Base-by-base conservation (phyloP, 2,888 invertebrate species). In the Sarcophaga rosellei region DNA sequence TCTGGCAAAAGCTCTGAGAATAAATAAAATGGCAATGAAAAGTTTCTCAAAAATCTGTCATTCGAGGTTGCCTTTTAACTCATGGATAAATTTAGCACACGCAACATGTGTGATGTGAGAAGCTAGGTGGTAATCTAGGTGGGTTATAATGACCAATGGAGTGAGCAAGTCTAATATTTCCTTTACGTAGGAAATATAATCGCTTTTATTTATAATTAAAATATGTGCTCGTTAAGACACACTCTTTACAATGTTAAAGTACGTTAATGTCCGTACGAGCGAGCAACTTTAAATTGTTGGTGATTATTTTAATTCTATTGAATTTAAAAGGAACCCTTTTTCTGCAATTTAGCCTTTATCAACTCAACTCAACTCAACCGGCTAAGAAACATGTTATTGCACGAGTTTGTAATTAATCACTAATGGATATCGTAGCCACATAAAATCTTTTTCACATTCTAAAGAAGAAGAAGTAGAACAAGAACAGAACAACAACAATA, bases 321-420 rank as follows among this genome's bases (percentile, higher is more conserved):
- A 81, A 68, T 61, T 15, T 25, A 17, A 65, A 69, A 53, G 59
- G 23, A 75, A 23, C 57, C 74, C 45, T 84, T 79, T 74, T 25
- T 17, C 25, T 25, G 62, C 15, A 20, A 62, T 4, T 23, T 35
- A 59, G 15, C 12, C 61, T 20, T 44, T 59, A 20, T 45, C 35
- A 47, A 76, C 61, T 25, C 11, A 59, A 65, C 69, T 63, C 10
- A 35, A 8, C 35, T 35, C n/a, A n/a, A n/a, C n/a, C 20, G 1
- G 20, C 20, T 63, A 21, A 45, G 15, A 45, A 61, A 74, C 74
- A 74, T 81, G 81, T 81, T 81, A 77, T 75, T 69, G 77, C 74
- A 68, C 74, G 61, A 66, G 65, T 84, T 75, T 45, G 53, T 25
- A 86, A 86, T 86, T 86, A 81, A 86, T 86, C 84, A 78, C 45